Conservation (phyloP, 1,140 invertebrate species). For the Subanguina moxae region DNA sequence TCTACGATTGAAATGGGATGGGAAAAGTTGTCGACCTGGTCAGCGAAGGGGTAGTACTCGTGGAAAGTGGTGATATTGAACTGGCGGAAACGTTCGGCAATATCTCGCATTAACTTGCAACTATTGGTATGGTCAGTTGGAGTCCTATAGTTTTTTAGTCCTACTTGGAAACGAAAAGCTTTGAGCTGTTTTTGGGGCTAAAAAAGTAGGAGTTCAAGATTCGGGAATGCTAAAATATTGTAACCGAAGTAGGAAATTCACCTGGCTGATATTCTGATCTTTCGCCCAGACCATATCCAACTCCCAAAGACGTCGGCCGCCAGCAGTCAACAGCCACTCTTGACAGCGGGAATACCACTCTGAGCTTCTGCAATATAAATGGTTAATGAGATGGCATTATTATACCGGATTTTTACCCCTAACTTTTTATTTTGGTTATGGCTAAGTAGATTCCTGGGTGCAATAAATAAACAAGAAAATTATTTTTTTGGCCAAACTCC, state of each 20-base stretch:
- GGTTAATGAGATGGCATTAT: no score
- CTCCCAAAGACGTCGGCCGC: slow-evolving; percentile 56
- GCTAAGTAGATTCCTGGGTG: no score
- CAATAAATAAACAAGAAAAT: no score
- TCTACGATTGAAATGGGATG: not conserved
- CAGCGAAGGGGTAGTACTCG: slow-evolving; percentile 59
- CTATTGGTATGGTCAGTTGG: slow-evolving; percentile 57
- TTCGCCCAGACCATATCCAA: slow-evolving; percentile 55
- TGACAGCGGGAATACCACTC: slow-evolving; percentile 52
- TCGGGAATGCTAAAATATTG: no score
- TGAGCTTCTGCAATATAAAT: slow-evolving; percentile 38
- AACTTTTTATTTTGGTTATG: not conserved
- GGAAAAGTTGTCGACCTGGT: slow-evolving; percentile 37
- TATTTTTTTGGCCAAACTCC: slow-evolving; percentile 10
- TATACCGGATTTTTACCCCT: no score
- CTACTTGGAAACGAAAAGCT: slow-evolving; percentile 57
- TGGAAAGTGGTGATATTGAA: slow-evolving; percentile 59
- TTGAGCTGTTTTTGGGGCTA: slow-evolving; percentile 21
- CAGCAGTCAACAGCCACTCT: slow-evolving; percentile 57
- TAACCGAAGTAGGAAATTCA: not conserved
- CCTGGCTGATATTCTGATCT: not conserved
- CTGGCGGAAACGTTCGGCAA: slow-evolving; percentile 44
- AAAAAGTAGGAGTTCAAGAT: not conserved
- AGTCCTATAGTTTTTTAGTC: slow-evolving; percentile 55
- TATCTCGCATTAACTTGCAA: slow-evolving; percentile 54